These are phyloP conservation scores for Toxonevra muliebris DNA, from an alignment of 2,888 invertebrate species.

Conservation along the genomic window DNA sequence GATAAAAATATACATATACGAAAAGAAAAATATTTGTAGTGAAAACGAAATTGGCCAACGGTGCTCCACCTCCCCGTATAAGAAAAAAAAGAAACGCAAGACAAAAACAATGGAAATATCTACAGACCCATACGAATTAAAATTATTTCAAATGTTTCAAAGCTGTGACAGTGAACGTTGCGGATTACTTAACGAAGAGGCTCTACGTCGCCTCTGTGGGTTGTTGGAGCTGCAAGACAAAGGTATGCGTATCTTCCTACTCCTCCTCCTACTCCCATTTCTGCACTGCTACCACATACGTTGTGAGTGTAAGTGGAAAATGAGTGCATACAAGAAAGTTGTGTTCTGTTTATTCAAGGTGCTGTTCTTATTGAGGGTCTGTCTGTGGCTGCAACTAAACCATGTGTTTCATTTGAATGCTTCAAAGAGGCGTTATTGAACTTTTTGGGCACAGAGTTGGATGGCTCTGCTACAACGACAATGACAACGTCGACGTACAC, in stretches of 20 bases:
- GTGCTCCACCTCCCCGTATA: neutral
- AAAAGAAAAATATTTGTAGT: no score
- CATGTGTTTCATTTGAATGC: conserved; percentile 74
- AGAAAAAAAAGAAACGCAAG: conserved; percentile 11
- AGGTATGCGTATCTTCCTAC: conserved; percentile 7
- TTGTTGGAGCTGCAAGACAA: conserved; percentile 81
- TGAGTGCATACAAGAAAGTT: conserved; percentile 42
- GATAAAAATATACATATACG: no score
- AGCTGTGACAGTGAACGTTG: conserved; percentile 78
- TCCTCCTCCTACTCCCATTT: no score
- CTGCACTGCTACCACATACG: no score
- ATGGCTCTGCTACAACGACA: conserved; percentile 41
- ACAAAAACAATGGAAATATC: conserved; percentile 41
- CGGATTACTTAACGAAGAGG: conserved; percentile 74
- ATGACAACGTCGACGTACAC: conserved; percentile 17
- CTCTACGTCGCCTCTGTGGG: conserved; percentile 76
- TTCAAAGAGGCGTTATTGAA: conserved; percentile 80
- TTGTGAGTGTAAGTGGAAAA: no score
- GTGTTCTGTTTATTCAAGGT: conserved; percentile 47
- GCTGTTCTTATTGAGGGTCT: conserved; percentile 71
- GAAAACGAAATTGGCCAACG: no score
- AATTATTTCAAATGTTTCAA: conserved; percentile 81
- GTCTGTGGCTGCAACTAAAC: conserved; percentile 62
- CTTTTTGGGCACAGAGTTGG: conserved; percentile 71
- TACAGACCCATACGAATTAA: conserved; percentile 80